phyloP scores from a whole-genome alignment of 2,797 vertebrate species.

The Ctenochaetus hawaiiensis region DNA sequence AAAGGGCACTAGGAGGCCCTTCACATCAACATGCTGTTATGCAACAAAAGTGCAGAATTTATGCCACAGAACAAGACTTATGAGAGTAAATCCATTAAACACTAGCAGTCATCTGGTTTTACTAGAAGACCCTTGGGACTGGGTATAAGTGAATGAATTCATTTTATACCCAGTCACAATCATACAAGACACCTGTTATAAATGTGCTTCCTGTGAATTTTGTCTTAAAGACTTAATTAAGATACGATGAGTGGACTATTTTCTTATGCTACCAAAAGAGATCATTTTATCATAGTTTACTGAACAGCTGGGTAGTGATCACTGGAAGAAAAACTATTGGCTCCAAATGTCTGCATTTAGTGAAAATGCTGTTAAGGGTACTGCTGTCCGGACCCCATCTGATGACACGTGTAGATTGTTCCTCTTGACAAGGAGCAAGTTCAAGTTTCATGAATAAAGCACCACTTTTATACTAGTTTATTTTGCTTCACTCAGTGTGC shows the following conservation, averaged over 20 bases:
- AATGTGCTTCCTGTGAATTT: slow-evolving; percentile 20
- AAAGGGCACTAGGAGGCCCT: slow-evolving; percentile 41
- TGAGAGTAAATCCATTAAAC: slow-evolving; percentile 23
- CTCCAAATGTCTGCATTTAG: slow-evolving; percentile 21
- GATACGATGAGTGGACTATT: neutral
- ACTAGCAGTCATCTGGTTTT: slow-evolving; percentile 18
- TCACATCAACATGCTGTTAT: slow-evolving; percentile 63
- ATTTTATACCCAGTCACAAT: slow-evolving; percentile 17
- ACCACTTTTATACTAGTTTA: slow-evolving; percentile 82
- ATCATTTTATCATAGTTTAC: slow-evolving; percentile 8
- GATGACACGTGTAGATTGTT: slow-evolving; percentile 28
- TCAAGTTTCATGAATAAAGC: slow-evolving; percentile 81
- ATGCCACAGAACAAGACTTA: slow-evolving; percentile 49
- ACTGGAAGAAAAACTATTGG: slow-evolving; percentile 39
- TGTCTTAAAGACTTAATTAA: slow-evolving; percentile 2
- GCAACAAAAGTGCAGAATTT: slow-evolving; percentile 57
- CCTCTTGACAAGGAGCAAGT: slow-evolving; percentile 56
- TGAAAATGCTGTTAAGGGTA: slow-evolving; percentile 26
- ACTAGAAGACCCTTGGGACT: slow-evolving; percentile 16
- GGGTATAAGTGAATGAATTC: slow-evolving; percentile 5
- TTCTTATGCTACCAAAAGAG: slow-evolving; percentile 8
- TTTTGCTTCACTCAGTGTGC: slow-evolving; percentile 78
- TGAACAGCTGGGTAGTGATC: slow-evolving; percentile 27
- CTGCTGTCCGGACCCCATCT: slow-evolving; percentile 33
- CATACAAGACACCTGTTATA: slow-evolving; percentile 23